Conservation (phyloP, 2,888 invertebrate species). For the Bellardia bayeri region DNA sequence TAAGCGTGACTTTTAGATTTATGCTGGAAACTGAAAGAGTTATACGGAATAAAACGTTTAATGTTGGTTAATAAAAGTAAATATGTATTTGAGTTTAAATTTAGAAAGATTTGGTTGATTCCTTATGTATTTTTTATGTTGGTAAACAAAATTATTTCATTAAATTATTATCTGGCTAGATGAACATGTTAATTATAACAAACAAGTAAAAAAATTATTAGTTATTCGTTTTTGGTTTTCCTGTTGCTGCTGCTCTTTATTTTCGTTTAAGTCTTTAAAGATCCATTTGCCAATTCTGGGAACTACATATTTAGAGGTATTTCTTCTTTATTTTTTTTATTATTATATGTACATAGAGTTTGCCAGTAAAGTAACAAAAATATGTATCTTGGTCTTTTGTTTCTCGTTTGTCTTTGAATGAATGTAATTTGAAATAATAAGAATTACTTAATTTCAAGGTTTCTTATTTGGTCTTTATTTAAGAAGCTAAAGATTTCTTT, state of each 20-base stretch:
- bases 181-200: background rate
- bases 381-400: background rate
- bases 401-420: background rate
- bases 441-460: constrained; percentile 43
- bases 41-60: background rate
- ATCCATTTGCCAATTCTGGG: constrained; percentile 33
- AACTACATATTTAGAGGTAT: background rate
- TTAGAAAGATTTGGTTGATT: background rate
- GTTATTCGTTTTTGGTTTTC: background rate
- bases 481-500: background rate
- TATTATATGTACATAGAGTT: background rate
- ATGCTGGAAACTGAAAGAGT: background rate
- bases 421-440: constrained; percentile 21
- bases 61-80: constrained; percentile 6
- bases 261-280: constrained; percentile 5
- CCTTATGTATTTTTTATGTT: background rate
- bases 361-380: background rate
- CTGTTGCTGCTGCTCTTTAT: background rate
- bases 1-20: constrained; percentile 13
- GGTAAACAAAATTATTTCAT: background rate
- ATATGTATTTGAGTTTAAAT: background rate
- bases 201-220: background rate
- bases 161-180: constrained; percentile 8
- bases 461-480: constrained; percentile 1
- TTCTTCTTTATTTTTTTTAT: background rate